Conservation (phyloP, 2,113 vertebrate genomes). For the Dolichotis patagonum region DNA sequence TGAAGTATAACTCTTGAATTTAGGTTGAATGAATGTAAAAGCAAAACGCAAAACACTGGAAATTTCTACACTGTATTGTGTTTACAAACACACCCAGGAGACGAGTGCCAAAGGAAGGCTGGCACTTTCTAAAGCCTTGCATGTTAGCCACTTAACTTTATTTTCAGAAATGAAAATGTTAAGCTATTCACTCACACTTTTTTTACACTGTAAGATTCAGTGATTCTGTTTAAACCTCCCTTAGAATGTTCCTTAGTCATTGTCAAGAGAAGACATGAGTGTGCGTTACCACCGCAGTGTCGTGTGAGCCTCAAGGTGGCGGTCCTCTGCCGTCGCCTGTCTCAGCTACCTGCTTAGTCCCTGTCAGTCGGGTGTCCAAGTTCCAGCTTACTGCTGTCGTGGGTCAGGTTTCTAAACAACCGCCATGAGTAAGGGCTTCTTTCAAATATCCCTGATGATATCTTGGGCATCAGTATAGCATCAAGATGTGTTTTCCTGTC, state of each 20-base stretch:
- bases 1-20: slow-evolving; percentile 68
- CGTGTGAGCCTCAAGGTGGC: neutral
- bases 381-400: neutral
- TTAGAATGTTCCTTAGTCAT: slow-evolving; percentile 2
- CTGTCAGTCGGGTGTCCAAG: neutral
- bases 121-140: neutral
- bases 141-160: neutral
- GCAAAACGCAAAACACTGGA: slow-evolving; percentile 23
- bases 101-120: neutral
- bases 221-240: slow-evolving; percentile 51
- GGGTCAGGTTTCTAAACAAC: neutral
- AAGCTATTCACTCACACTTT: slow-evolving; percentile 23
- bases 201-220: slow-evolving; percentile 59
- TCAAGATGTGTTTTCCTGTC: neutral
- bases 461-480: neutral
- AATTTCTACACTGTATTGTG: neutral
- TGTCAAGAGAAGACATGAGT: neutral
- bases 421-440: slow-evolving; percentile 46
- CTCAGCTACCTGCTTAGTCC: neutral
- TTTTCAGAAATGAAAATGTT: slow-evolving; percentile 16
- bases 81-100: neutral
- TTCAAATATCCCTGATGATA: neutral
- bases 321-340: neutral
- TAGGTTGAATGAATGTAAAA: slow-evolving; percentile 68
- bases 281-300: neutral